Evolutionary conservation across 2,888 invertebrate species (phyloP).

Genomic region (Perdita meconis): DNA sequence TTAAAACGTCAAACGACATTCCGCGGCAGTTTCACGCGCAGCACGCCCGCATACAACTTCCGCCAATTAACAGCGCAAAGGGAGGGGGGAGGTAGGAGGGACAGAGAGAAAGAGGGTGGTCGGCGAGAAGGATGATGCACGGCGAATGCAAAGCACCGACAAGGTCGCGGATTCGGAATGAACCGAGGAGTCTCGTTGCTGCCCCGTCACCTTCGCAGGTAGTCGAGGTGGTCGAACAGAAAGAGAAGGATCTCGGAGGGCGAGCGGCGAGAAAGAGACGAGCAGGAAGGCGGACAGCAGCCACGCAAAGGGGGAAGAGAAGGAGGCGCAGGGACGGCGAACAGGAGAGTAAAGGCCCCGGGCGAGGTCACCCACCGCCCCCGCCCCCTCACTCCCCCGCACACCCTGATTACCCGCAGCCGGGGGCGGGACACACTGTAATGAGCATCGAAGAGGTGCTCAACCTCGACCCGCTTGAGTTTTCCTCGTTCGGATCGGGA

Average conservation of each 20-base stretch:
- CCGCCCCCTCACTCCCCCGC: slow-evolving; percentile 70
- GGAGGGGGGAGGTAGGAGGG: slow-evolving; percentile 9
- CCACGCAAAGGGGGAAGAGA: slow-evolving; percentile 40
- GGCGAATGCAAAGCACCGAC: slow-evolving; percentile 65
- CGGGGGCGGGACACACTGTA: slow-evolving; percentile 83
- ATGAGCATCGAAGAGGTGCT: slow-evolving; percentile 83
- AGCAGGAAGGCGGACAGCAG: slow-evolving; percentile 50
- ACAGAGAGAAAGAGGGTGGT: slow-evolving; percentile 15
- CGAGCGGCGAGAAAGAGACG: slow-evolving; percentile 44
- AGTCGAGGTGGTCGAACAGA: slow-evolving; percentile 66
- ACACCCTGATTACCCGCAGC: slow-evolving; percentile 83
- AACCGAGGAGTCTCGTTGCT: slow-evolving; percentile 49
- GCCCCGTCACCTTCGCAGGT: slow-evolving; percentile 76
- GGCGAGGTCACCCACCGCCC: slow-evolving; percentile 84
- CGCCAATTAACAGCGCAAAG: slow-evolving; percentile 53
- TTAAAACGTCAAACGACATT: slow-evolving; percentile 41
- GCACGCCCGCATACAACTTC: slow-evolving; percentile 43
- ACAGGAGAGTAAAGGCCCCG: slow-evolving; percentile 80
- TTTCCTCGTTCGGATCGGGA: slow-evolving; percentile 36
- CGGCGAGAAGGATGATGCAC: slow-evolving; percentile 38
- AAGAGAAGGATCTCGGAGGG: slow-evolving; percentile 16
- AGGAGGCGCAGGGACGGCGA: slow-evolving; percentile 60
- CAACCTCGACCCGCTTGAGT: slow-evolving; percentile 73
- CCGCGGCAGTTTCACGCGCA: slow-evolving; percentile 20
- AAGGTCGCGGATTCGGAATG: slow-evolving; percentile 67